Percentiles rank a stretch among this genome's conserved stretches.
phyloP scores from a whole-genome alignment of 2,888 invertebrate genomes.

The Alsophila aescularia region DNA sequence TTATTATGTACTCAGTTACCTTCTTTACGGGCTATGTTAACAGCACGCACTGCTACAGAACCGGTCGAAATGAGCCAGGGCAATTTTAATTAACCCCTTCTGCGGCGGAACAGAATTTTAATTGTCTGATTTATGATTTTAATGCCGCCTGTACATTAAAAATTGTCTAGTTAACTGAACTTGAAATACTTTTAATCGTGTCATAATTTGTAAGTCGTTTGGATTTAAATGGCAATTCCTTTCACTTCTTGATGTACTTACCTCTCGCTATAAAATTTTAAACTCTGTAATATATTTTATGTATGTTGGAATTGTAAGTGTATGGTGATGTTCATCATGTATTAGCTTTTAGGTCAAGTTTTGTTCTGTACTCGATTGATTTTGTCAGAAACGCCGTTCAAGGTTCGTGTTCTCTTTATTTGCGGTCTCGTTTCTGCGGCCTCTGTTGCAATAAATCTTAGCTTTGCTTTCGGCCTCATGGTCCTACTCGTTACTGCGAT shows the following conservation, averaged over 20 bases:
- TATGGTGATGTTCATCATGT: conserved; percentile 59
- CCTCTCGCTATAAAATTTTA: too few species aligned
- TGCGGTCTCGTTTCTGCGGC: conserved; percentile 81
- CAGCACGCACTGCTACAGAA: conserved; percentile 14
- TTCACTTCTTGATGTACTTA: conserved; percentile 26
- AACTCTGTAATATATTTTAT: neutral
- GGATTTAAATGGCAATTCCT: conserved; percentile 25
- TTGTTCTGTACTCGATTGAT: conserved; percentile 80
- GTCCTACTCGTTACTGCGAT: conserved; percentile 78
- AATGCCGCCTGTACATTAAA: conserved; percentile 10
- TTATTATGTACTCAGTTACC: conserved; percentile 30
- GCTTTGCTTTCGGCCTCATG: conserved; percentile 74
- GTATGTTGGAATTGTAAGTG: conserved; percentile 1
- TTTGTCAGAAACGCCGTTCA: conserved; percentile 82
- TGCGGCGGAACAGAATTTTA: conserved; percentile 11
- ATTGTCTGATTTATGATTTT: conserved; percentile 14
- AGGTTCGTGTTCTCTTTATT: conserved; percentile 83
- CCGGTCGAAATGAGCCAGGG: conserved; percentile 9
- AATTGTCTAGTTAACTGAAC: conserved; percentile 24
- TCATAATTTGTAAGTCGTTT: conserved; percentile 26
- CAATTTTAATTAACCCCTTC: conserved; percentile 14
- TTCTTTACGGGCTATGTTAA: conserved; percentile 15
- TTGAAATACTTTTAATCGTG: conserved; percentile 29
- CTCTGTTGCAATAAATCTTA: conserved; percentile 81
- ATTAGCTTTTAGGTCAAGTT: conserved; percentile 80